Percentiles rank a stretch among this genome's conserved stretches.
Evolutionary conservation across 2,113 vertebrate genomes (phyloP).

Genomic region (Phaethon lepturus): DNA sequence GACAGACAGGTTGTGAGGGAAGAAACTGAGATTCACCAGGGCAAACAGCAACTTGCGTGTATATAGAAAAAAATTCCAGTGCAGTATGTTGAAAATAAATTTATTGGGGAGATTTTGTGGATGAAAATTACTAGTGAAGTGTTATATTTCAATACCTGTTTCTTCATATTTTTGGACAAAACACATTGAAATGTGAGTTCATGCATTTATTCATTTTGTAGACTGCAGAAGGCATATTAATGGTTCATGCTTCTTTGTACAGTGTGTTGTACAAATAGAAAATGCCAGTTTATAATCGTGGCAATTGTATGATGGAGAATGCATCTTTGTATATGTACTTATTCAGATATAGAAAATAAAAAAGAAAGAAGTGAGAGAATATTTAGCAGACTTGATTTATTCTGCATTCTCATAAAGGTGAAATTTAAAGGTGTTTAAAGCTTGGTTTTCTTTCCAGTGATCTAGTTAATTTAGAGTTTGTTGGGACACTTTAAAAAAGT

Average conservation of each 20-base stretch:
- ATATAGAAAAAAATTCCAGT: background rate
- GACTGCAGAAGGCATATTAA: background rate
- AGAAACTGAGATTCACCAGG: constrained; percentile 16
- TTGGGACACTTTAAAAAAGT: background rate
- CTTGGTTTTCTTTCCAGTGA: background rate
- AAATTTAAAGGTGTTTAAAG: background rate
- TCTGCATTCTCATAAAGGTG: background rate
- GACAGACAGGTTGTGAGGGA: constrained; percentile 49
- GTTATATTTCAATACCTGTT: background rate
- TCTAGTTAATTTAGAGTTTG: background rate
- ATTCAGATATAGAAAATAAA: background rate
- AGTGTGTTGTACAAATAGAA: background rate
- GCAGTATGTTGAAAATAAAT: background rate
- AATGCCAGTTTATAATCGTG: background rate
- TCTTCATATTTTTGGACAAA: background rate
- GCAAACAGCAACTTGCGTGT: background rate
- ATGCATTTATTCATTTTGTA: background rate
- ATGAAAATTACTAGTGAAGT: background rate
- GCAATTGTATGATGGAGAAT: background rate
- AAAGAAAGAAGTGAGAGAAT: background rate
- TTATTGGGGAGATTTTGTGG: background rate
- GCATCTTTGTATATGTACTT: background rate
- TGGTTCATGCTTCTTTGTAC: background rate
- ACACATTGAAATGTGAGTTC: background rate
- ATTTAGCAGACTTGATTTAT: background rate